phyloP scores from a whole-genome alignment of 2,113 vertebrate species.

The Microcebus lehilahytsara region DNA sequence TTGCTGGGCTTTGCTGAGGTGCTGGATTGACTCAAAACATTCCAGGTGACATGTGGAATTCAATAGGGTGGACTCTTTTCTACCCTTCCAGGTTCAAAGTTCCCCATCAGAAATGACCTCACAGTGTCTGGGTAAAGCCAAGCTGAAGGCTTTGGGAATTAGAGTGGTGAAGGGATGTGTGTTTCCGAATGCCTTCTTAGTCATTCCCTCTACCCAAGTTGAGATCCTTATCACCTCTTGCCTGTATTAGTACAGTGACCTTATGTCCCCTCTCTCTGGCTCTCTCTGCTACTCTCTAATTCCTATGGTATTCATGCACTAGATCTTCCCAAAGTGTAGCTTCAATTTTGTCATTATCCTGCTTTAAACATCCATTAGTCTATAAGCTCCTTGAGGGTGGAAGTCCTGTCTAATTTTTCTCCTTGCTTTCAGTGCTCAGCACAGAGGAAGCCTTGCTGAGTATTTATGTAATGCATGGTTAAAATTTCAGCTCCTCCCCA shows the following conservation, averaged over 20 bases:
- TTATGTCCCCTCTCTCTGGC: not conserved
- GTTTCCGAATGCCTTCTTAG: not conserved
- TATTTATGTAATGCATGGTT: not conserved
- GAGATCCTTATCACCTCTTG: not conserved
- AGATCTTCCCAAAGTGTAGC: not conserved
- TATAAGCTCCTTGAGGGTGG: not conserved
- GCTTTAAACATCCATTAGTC: constrained; percentile 1
- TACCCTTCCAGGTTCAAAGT: constrained; percentile 24
- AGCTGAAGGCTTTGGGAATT: not conserved
- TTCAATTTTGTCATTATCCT: not conserved
- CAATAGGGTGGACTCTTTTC: not conserved
- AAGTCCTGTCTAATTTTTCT: not conserved
- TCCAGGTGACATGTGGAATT: not conserved
- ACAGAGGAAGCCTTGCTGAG: not conserved
- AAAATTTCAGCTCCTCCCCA: not conserved
- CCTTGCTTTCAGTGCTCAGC: not conserved
- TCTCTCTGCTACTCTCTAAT: not conserved
- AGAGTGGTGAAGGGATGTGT: not conserved
- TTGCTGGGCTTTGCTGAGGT: not conserved
- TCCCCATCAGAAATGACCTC: not conserved
- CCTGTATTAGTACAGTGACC: not conserved
- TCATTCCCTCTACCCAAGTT: not conserved
- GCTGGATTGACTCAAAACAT: constrained; percentile 37
- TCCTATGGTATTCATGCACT: not conserved
- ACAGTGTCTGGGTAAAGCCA: not conserved